These are phyloP conservation scores for Tipula vernalis DNA, from an alignment of 2,888 invertebrate genomes.

Conservation along the genomic window DNA sequence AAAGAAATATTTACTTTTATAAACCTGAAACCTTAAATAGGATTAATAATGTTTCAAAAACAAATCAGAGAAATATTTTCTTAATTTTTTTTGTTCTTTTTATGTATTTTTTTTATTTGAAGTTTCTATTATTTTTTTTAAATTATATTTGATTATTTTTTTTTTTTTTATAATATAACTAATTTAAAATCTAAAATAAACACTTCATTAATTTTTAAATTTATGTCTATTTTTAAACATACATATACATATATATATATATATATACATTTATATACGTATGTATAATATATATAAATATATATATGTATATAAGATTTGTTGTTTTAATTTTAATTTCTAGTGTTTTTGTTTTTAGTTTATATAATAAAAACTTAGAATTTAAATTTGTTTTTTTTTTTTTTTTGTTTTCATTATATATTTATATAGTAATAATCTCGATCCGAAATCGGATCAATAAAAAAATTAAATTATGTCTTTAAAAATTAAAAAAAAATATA, in stretches of 20 bases:
- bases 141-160: slow-evolving; percentile 1
- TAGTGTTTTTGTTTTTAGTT: neutral
- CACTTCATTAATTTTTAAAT: neutral
- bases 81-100: neutral
- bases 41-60: neutral
- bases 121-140: slow-evolving; percentile 1
- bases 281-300: neutral
- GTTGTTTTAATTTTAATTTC: neutral
- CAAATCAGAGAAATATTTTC: neutral
- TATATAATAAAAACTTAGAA: neutral
- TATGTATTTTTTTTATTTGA: neutral
- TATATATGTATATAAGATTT: neutral
- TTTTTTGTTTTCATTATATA: neutral
- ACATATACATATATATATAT: neutral
- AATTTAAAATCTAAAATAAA: slow-evolving; percentile 4
- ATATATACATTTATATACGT: neutral
- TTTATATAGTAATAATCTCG: slow-evolving; percentile 6
- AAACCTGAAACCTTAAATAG: too few species aligned
- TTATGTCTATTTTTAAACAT: neutral
- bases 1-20: too few species aligned
- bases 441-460: slow-evolving; percentile 8
- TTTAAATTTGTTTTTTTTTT: neutral
- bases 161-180: neutral
- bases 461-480: neutral
- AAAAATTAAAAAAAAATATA: neutral